Base-by-base conservation (phyloP, 2,888 invertebrate genomes). In the Rapana venosa region DNA sequence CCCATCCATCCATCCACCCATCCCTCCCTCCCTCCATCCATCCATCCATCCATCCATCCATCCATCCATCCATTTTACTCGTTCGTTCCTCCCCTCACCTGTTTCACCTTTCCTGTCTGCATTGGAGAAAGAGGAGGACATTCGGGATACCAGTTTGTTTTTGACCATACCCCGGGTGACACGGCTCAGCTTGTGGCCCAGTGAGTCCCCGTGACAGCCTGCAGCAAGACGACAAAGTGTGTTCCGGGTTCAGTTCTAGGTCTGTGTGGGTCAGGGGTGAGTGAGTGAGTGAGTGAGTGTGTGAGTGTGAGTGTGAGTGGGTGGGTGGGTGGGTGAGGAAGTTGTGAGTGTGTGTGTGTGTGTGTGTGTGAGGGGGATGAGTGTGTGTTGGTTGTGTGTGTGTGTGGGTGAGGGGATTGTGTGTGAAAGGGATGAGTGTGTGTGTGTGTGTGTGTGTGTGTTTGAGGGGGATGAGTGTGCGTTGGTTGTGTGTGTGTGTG, bases 121-220 rank as follows among this genome's bases (percentile, higher is more conserved):
- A 11, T 89, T 91, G 35, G 92, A 89, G 77, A 93, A 89, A 4
- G 92, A 91, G 11, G 91, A 90, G 15, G 93, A 92, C 83, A 94
- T 92, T 81, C 92, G 92, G 32, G 92, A 91, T 58, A 93, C 92
- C 26, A 92, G 92, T 56, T 90, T 92, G 70, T 83, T 90, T 61
- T 77, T 87, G 87, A 90, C 88, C 86, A 74, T 86, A 35, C 81
- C 61, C 47, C 90, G 90, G 83, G 92, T 86, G 85, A 88, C 91
- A 36, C 90, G 87, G 79, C 88, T 89, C 77, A 91, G 88, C 90
- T 91, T 92, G 47, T 89, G 90, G n/a, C 91, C 91, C 83, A 92
- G 90, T 35, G 91, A 91, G 74, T 91, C 91, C 30, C 91, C 84
- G 35, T 92, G 91, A 47, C 47, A 47, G 0, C 87, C 91, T 66